phyloP scores from a whole-genome alignment of 2,888 invertebrate species.

The Pseudococcus viburni region DNA sequence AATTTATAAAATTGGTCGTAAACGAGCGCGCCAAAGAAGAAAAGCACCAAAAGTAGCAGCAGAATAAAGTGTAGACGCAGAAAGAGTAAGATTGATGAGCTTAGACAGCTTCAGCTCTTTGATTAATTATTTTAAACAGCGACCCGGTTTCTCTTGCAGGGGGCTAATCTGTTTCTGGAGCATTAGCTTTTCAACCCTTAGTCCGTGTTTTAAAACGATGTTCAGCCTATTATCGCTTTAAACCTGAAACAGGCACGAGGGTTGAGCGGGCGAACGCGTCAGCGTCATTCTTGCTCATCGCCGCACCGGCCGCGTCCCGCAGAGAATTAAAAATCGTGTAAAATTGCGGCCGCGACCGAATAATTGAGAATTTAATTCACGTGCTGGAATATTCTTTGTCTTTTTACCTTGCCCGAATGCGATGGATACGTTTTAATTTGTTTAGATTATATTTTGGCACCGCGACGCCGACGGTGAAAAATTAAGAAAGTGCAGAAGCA shows the following conservation, averaged over 20 bases:
- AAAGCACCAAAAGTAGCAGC: constrained; percentile 1
- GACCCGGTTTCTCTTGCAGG: constrained; percentile 58
- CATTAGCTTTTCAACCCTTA: constrained; percentile 64
- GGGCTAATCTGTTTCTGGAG: constrained; percentile 63
- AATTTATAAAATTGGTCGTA: constrained; percentile 3
- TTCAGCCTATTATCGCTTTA: constrained; percentile 61
- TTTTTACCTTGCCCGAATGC: neutral
- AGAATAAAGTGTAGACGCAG: constrained; percentile 58
- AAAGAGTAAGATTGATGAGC: constrained; percentile 63
- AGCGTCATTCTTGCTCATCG: neutral
- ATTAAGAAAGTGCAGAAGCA: neutral
- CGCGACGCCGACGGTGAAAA: neutral
- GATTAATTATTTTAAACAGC: constrained; percentile 64
- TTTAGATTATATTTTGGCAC: neutral
- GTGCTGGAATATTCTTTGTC: neutral
- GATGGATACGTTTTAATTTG: neutral
- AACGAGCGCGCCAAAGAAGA: constrained; percentile 5
- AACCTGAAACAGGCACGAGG: neutral
- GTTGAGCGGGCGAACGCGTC: neutral
- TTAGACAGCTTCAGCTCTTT: constrained; percentile 63
- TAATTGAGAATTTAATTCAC: constrained; percentile 35
- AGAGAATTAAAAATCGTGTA: constrained; percentile 38
- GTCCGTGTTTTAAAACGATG: constrained; percentile 55
- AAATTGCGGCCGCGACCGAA: neutral
- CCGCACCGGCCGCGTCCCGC: neutral